Base-by-base conservation (phyloP, 2,888 invertebrate species). In the Cerceris ruficornis region DNA sequence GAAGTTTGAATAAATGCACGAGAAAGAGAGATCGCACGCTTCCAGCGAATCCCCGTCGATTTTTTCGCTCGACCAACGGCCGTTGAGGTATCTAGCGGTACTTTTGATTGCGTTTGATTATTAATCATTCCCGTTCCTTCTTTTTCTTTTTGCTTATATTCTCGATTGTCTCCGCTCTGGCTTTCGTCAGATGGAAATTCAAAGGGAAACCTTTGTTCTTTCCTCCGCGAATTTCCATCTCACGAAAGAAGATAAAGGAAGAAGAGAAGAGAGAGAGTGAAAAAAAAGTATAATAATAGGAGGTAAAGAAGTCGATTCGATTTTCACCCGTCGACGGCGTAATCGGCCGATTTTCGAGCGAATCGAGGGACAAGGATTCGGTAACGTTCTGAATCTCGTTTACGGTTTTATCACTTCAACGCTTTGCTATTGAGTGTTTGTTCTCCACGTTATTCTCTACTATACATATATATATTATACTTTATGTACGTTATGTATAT, bases 331-430 rank as follows among this genome's bases (percentile, higher is more conserved):
- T 46, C 52, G 28, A 7, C 58, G 46, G 52, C 60, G 76, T 2
- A 28, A 69, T 80, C 79, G 73, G 69, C 76, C 74, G 75, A 57
- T 75, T 66, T 67, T 70, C 69, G 83, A 67, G 81, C 81, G 77
- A 76, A 78, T 83, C 82, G 85, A 77, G 82, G 77, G 84, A 86
- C 86, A 87, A 82, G 84, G 87, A 86, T 77, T 87, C 75, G 85
- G 81, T 78, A 77, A 86, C 86, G 80, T 84, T 83, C 79, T 85
- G 82, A 85, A 89, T 88, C 87, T 85, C 87, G 79, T 86, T 91
- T 91, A 91, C 88, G 88, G 89, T 89, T 28, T 91, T 92, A 91
- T 91, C 91, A 91, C 91, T 91, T 92, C 85, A 88, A 89, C 89
- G 91, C 92, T 92, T 92, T 91, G 91, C 89, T 91, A 88, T 91